Evolutionary conservation across 1,140 invertebrate species (phyloP), one percentile per base, ranked within the genome.

Genomic region (Phthorimaea operculella): DNA sequence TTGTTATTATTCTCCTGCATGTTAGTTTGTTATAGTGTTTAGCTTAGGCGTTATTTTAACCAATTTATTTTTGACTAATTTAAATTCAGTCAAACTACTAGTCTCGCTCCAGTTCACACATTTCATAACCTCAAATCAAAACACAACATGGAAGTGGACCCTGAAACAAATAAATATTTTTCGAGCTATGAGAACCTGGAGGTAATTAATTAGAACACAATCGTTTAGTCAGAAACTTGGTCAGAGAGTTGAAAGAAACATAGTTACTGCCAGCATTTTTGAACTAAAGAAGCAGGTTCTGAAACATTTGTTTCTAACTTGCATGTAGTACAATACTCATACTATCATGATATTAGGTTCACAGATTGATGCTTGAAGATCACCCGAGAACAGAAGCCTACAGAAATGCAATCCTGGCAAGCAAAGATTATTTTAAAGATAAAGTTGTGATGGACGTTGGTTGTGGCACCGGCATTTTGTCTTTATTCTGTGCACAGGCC

Each of bases 391-490:
- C 95, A 50, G 68, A 89, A 57, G 90, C 93, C 16, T 98, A 98
- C 75, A 88, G 90, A 63, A 90, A 94, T 70, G 94, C 96, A 0
- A 94, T 98, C 70, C 85, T 92, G 33, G 87, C 90, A 42, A 97
- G 97, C 64, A 83, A 78, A 60, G 63, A 75, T 1, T 76, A 86
- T 54, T 90, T 93, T 59, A 84, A 87, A 73, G 90, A 90, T 50
- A 97, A 96, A 87, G 84, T 90, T 39, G 93, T 98, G 14, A 86
- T 99, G 67, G 98, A 99, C 88, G 92, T 99, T 52, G 98, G 98
- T 12, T 98, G 96, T 82, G 98, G 98, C 1, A 99, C 98, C 33
- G 97, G 92, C 21, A 99, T 99, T 70, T 87, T 99, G 9, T 98
- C 96, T 15, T 92, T 99, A 89, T 98, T 98, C 88, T 95, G 94